Conservation (phyloP, 1,140 invertebrate species). For the Myzus persicae region DNA sequence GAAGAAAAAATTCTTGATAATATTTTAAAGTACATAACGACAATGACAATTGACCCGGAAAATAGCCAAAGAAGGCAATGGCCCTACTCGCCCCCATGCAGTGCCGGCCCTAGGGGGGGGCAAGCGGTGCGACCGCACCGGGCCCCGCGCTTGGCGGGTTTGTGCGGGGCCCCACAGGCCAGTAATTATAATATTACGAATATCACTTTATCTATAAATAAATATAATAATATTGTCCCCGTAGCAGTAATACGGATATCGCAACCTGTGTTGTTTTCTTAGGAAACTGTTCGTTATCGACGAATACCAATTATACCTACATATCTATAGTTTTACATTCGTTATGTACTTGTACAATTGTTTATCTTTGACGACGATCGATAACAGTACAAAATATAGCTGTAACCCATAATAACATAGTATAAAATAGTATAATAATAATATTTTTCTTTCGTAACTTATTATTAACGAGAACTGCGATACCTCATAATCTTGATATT, state of each 20-base stretch:
- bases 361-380: background rate
- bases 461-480: conserved; percentile 18
- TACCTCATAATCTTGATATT: background rate
- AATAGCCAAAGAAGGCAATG: too few relatives aligned
- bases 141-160: too few relatives aligned
- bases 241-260: too few relatives aligned
- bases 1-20: too few relatives aligned
- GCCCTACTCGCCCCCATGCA: too few relatives aligned
- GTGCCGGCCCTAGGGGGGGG: too few relatives aligned
- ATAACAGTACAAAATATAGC: background rate
- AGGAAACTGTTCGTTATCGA: background rate
- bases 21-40: too few relatives aligned
- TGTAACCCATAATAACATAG: background rate
- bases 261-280: too few relatives aligned
- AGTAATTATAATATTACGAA: background rate
- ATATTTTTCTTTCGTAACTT: background rate
- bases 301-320: background rate
- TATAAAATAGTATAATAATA: background rate
- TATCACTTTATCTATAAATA: conserved; percentile 27
- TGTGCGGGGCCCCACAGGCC: background rate
- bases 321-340: too few relatives aligned
- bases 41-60: too few relatives aligned
- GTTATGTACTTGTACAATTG: background rate
- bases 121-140: too few relatives aligned
- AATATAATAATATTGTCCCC: background rate